Conservation (phyloP, 2,113 vertebrate species). For the Nesogale talazaci region DNA sequence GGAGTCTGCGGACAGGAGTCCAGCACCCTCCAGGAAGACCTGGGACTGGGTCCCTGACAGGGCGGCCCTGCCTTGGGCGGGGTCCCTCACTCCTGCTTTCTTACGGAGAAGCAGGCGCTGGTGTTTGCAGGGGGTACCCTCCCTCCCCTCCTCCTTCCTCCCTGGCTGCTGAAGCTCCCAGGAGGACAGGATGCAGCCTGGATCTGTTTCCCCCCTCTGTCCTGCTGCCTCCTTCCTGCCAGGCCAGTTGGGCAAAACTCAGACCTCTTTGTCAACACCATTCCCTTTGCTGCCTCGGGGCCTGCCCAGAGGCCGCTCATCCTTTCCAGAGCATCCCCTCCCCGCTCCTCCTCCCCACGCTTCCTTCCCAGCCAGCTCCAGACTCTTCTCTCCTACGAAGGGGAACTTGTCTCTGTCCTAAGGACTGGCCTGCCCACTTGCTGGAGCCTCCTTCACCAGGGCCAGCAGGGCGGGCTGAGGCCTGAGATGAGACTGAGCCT, state of each 20-base stretch:
- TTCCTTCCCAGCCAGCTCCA: not conserved
- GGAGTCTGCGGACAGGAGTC: not conserved
- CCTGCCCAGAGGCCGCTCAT: not conserved
- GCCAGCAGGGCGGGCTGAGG: not conserved
- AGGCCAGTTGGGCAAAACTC: not conserved
- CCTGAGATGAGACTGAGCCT: too few relatives aligned
- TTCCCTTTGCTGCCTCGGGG: not conserved
- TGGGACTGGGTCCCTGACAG: not conserved
- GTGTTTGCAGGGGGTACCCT: not conserved
- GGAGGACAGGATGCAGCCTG: constrained; percentile 26
- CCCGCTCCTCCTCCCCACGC: too few relatives aligned
- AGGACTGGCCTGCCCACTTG: not conserved
- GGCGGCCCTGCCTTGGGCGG: not conserved
- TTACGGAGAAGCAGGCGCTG: not conserved
- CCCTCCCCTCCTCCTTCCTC: not conserved
- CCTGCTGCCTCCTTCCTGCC: constrained; percentile 35
- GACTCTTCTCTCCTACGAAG: not conserved
- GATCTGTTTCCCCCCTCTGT: not conserved
- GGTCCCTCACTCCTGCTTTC: not conserved
- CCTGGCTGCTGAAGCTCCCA: not conserved
- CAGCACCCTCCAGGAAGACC: not conserved
- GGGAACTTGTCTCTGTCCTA: not conserved
- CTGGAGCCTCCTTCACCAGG: not conserved
- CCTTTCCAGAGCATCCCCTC: not conserved
- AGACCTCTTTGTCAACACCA: not conserved